A percentile compares a stretch with the other conserved stretches of the same genome.
Conservation (phyloP, 64 coral and sea anemone genomes). For the Pachyseris speciosa region DNA sequence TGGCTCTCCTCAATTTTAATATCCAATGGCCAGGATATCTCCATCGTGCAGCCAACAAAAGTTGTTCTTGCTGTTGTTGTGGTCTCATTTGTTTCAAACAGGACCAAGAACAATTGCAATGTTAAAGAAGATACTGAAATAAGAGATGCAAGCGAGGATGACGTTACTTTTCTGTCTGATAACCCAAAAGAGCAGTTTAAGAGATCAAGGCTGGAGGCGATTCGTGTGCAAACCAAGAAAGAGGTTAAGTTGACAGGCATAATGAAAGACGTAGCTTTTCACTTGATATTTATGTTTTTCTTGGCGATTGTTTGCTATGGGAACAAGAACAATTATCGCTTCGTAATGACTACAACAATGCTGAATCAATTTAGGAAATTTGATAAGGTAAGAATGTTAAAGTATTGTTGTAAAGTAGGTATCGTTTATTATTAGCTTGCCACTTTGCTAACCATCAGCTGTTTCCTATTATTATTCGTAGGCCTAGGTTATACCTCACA, state of each 20-base stretch:
- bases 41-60: slow-evolving; percentile 76
- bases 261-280: slow-evolving; percentile 40
- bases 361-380: slow-evolving; percentile 68
- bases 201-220: slow-evolving; percentile 2
- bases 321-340: slow-evolving; percentile 62
- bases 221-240: slow-evolving; percentile 48
- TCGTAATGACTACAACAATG: slow-evolving; percentile 63
- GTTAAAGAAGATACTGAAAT: neutral
- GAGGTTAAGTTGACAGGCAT: slow-evolving; percentile 58
- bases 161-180: neutral
- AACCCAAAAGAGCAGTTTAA: slow-evolving; percentile 37
- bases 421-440: too few species aligned
- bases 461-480: too few species aligned
- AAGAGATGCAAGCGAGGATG: neutral
- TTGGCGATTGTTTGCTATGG: slow-evolving; percentile 86
- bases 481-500: too few species aligned
- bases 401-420: too few species aligned
- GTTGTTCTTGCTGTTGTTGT: slow-evolving; percentile 53
- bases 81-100: neutral
- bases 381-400: slow-evolving; percentile 67
- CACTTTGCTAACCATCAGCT: neutral
- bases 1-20: slow-evolving; percentile 89
- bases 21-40: slow-evolving; percentile 75
- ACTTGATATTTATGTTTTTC: slow-evolving; percentile 53
- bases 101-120: neutral